Conservation (phyloP, 2,888 invertebrate genomes). For the Coelopa pilipes region DNA sequence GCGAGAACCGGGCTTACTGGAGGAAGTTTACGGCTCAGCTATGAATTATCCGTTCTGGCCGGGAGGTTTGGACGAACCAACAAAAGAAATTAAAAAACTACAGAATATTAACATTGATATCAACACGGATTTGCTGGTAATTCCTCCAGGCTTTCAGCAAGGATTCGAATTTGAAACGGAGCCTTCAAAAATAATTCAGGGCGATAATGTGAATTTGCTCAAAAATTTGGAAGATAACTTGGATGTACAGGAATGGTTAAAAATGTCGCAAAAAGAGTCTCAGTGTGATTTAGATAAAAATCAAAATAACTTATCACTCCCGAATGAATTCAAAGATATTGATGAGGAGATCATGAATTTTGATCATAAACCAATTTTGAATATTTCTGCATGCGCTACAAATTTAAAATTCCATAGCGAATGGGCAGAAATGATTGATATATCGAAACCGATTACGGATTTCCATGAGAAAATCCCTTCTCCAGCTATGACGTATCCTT, state of each 20-base stretch:
- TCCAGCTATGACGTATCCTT: constrained; percentile 87
- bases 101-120: constrained; percentile 65
- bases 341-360: constrained; percentile 61
- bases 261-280: constrained; percentile 50
- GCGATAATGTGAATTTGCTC: constrained; percentile 59
- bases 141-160: constrained; percentile 76
- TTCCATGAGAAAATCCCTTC: constrained; percentile 84
- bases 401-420: constrained; percentile 69
- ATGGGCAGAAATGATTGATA: constrained; percentile 91
- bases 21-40: constrained; percentile 78
- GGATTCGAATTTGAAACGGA: constrained; percentile 70
- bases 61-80: constrained; percentile 78
- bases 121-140: constrained; percentile 66
- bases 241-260: constrained; percentile 63
- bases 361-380: constrained; percentile 73
- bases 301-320: constrained; percentile 30
- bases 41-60: constrained; percentile 90
- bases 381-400: constrained; percentile 72
- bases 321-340: constrained; percentile 55
- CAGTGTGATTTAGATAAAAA: not conserved
- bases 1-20: constrained; percentile 79
- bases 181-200: constrained; percentile 1
- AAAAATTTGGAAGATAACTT: constrained; percentile 59
- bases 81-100: constrained; percentile 66
- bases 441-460: constrained; percentile 81